Evolutionary conservation across 2,113 vertebrate genomes (phyloP).

Genomic region (Pantherophis guttatus): DNA sequence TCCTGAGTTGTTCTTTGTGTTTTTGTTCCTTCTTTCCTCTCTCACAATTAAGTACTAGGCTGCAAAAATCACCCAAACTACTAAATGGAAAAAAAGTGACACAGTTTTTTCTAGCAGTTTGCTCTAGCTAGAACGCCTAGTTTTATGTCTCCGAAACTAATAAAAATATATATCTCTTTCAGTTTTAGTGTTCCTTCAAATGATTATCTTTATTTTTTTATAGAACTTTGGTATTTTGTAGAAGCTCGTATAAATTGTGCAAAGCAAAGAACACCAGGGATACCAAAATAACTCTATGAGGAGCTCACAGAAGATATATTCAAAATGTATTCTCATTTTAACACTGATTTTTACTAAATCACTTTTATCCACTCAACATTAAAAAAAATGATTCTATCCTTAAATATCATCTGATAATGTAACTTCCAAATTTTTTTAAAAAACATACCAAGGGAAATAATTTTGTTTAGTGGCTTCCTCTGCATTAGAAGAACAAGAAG

Average conservation of each 20-base stretch:
- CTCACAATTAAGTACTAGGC: neutral
- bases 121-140: neutral
- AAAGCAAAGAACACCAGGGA: neutral
- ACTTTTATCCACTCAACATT: neutral
- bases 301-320: neutral
- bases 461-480: neutral
- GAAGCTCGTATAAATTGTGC: neutral
- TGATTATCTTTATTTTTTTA: neutral
- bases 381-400: neutral
- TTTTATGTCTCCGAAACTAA: neutral
- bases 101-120: neutral
- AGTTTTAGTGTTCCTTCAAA: neutral
- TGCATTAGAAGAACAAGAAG: conserved; percentile 14
- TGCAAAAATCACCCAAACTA: neutral
- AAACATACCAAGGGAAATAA: neutral
- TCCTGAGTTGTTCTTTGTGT: neutral
- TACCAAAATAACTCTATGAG: neutral
- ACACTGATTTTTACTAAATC: neutral
- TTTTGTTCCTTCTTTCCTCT: neutral
- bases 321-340: neutral
- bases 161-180: neutral
- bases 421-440: neutral
- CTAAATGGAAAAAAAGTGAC: neutral
- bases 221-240: neutral
- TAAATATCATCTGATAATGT: neutral